Evolutionary conservation across 2,797 vertebrate genomes (phyloP).

Genomic region (Arctocebus calabarensis): DNA sequence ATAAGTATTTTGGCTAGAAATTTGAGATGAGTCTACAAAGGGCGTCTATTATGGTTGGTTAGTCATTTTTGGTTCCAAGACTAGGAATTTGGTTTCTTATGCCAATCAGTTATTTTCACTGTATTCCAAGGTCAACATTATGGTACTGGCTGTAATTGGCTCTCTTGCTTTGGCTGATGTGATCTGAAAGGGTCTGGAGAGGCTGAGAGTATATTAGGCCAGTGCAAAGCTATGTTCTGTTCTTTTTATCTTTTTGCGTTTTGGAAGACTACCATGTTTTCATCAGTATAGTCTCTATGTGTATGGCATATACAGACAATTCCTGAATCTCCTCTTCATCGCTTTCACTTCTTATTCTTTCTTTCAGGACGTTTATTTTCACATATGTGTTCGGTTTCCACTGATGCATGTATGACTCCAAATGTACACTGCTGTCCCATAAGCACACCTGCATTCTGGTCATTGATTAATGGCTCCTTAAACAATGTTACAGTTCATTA

Average conservation of each 20-base stretch:
- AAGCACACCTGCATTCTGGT: neutral
- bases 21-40: constrained; percentile 29
- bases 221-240: neutral
- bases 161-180: neutral
- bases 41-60: neutral
- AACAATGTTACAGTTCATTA: neutral
- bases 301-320: neutral
- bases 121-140: neutral
- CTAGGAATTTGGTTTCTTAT: neutral
- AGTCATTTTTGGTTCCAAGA: constrained; percentile 28
- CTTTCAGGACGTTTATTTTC: constrained; percentile 1
- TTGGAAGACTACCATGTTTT: neutral
- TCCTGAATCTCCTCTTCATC: neutral
- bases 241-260: neutral
- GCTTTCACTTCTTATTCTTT: neutral
- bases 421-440: neutral
- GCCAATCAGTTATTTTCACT: neutral
- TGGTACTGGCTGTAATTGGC: neutral
- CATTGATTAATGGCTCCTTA: neutral
- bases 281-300: neutral
- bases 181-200: neutral
- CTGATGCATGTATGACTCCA: neutral
- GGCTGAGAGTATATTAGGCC: neutral
- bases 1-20: constrained; percentile 31
- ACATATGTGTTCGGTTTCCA: neutral